Base-by-base conservation (phyloP, 2,888 invertebrate species). In the Thera obeliscata region DNA sequence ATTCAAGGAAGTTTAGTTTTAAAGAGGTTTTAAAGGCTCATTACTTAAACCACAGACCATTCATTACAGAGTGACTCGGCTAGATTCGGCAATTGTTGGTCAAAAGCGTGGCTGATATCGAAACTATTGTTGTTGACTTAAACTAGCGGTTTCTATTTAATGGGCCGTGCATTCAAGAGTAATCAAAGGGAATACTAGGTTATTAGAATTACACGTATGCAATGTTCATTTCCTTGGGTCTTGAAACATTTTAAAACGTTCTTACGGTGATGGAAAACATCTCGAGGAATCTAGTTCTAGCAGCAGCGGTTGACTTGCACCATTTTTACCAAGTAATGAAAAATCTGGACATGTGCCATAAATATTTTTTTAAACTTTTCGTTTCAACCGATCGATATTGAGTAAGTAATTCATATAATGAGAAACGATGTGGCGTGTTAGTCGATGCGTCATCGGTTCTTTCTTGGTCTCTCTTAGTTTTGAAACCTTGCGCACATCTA, bases 41-140 rank as follows among this genome's bases (percentile, higher is more conserved):
- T 76, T 9, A 70, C 77, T 80, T 81, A 68, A 41, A 68, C 82
- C 82, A 76, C 63, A 72, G 38, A 38, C 69, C 55, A 60, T 61
- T 69, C 73, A 72, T 80, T 74, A 80, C 79, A 75, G 74, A 76
- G 64, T 86, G 86, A 86, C 75, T 85, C 78, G 64, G 79, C 86
- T 60, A 67, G 77, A 76, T 77, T 71, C 56, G 41, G 43, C 69
- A 66, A 81, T 81, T 81, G 82, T 81, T 78, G 74, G 72, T 70
- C 69, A 63, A 67, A 69, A 68, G 67, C 70, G 73, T 74, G 64
- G 69, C 70, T 70, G 71, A 71, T 74, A 71, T 72, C 73, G 68
- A 71, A 73, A 74, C 68, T 74, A 74, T 76, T 77, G 76, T 69
- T 70, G 70, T 58, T 60, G 60, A 46, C 60, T 63, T 61, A 71